Base-by-base conservation (phyloP, 2,888 invertebrate species). In the Pilophorus perplexus region DNA sequence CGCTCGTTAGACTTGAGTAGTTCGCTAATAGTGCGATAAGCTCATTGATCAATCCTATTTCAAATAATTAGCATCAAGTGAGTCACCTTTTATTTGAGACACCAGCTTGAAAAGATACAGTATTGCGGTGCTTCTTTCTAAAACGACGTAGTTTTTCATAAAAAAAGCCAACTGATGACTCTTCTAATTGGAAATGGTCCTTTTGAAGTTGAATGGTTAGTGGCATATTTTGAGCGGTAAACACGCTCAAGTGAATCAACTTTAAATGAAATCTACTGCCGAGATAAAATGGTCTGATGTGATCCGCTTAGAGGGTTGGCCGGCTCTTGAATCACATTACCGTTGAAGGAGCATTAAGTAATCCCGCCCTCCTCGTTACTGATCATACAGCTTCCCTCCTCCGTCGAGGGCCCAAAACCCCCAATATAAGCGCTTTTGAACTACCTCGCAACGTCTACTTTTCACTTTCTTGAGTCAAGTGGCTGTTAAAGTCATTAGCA, bases 341-440 rank as follows among this genome's bases (percentile, higher is more conserved):
- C 23, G 42, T 59, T 59, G 59, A 27, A 42, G 59, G 59, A 52
- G 52, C 40, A 59, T 59, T 59, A 59, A 42, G 59, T 59, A 59
- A 59, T 59, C 59, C 59, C 25, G 42, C 59, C 42, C 59, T 59
- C n/a, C n/a, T 59, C 59, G 44, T 59, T 42, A 59, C 59, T 40
- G 59, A 59, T 59, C 59, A 42, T 33, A 59, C 59, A 59, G 40
- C 59, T n/a, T n/a, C n/a, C n/a, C 59, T 25, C 55, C 16, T 55
- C 37, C 54, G 22, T 59, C 59, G 27, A 59, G 44, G 42, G 42
- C 16, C 44, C 8, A 27, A 59, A 59, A 57, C 38, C 59, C 44
- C 40, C 59, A 59, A 59, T 59, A 59, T 59, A 59, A 59, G 59
- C 59, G 59, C 42, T 59, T 59, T 59, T 59, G 44, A 59, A 59